Percentiles rank a stretch among this genome's conserved stretches.
Conservation (phyloP, 1,140 invertebrate species). For the Megalopta genalis region DNA sequence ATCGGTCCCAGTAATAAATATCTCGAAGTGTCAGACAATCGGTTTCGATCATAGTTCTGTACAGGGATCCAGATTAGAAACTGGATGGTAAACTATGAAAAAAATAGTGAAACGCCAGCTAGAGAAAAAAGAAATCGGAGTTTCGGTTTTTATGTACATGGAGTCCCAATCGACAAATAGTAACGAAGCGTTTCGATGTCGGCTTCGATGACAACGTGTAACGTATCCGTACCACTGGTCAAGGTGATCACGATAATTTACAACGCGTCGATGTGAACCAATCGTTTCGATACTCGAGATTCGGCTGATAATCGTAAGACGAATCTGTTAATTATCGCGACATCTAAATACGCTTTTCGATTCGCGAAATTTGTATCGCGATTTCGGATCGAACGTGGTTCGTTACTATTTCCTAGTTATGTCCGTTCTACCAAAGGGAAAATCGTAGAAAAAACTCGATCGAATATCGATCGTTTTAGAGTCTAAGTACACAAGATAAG, state of each 20-base stretch:
- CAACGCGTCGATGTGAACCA: no score
- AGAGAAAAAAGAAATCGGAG: background rate
- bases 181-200: slow-evolving; percentile 13
- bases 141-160: slow-evolving; percentile 22
- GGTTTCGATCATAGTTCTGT: background rate
- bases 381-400: background rate
- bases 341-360: no score
- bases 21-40: background rate
- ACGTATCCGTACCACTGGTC: no score
- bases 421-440: background rate
- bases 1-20: background rate
- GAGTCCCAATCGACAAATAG: slow-evolving; percentile 18
- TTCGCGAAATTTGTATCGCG: no score
- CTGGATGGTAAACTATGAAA: background rate
- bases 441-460: background rate
- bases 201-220: no score
- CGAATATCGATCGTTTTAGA: background rate
- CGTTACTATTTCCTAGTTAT: slow-evolving; percentile 29
- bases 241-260: no score
- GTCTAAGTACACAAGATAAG: background rate
- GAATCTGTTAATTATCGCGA: no score
- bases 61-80: slow-evolving; percentile 23
- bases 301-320: no score
- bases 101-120: background rate
- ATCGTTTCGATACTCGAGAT: no score